Conservation (phyloP, 2,888 invertebrate genomes). For the Vanessa cardui region DNA sequence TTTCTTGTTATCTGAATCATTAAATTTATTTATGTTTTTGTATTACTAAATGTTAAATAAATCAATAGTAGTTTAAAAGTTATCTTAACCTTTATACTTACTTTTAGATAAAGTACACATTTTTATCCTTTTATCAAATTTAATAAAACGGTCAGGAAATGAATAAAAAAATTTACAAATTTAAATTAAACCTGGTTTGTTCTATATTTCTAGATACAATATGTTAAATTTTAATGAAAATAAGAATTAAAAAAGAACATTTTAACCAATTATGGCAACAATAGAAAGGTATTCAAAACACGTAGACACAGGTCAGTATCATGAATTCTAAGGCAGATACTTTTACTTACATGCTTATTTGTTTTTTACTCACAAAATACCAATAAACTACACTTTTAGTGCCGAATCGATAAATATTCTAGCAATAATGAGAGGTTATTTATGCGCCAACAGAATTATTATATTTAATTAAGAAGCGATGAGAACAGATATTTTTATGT, state of each 20-base stretch:
- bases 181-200: neutral
- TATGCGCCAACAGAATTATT: slow-evolving; percentile 26
- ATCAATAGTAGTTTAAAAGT: neutral
- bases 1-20: slow-evolving; percentile 30
- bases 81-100: no score
- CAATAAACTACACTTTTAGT: neutral
- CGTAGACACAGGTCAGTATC: slow-evolving; percentile 3
- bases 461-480: slow-evolving; percentile 33
- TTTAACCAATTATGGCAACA: slow-evolving; percentile 5
- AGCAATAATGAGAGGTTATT: slow-evolving; percentile 14
- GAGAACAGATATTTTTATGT: slow-evolving; percentile 37
- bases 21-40: neutral
- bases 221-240: neutral
- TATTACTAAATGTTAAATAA: no score
- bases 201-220: neutral
- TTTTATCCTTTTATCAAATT: no score
- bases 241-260: neutral
- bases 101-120: no score
- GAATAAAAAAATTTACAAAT: neutral
- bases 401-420: neutral
- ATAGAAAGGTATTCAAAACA: slow-evolving; percentile 11
- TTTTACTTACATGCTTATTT: neutral
- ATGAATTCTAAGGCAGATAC: neutral
- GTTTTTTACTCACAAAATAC: neutral
- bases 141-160: no score